A percentile compares a stretch with the other conserved stretches of the same genome.
These are phyloP conservation scores for Cacatua alba DNA, from an alignment of 2,113 vertebrate species.

Conservation along the genomic window DNA sequence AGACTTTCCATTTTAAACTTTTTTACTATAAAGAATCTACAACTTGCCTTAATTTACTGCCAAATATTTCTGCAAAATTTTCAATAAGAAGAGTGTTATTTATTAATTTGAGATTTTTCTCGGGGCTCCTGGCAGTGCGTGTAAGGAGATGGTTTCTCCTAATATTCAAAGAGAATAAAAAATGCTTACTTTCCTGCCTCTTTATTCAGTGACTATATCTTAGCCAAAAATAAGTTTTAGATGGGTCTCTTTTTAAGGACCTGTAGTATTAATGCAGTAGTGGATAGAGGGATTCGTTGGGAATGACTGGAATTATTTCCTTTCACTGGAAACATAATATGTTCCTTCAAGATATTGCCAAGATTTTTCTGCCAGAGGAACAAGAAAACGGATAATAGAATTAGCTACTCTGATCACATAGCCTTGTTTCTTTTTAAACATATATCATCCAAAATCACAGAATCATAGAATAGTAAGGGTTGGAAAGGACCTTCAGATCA, in stretches of 20 bases:
- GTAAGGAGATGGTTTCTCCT: neutral
- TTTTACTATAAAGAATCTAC: constrained; percentile 21
- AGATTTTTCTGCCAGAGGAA: constrained; percentile 13
- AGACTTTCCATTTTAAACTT: constrained; percentile 59
- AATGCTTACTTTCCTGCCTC: neutral
- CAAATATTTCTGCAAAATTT: constrained; percentile 40
- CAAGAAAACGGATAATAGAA: neutral
- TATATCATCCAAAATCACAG: neutral
- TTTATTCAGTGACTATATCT: neutral
- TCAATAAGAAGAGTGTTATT: neutral
- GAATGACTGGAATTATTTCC: constrained; percentile 30
- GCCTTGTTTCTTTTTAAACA: neutral
- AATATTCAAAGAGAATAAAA: neutral
- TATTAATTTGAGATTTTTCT: constrained; percentile 33
- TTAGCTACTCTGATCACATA: neutral
- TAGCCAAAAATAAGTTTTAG: neutral
- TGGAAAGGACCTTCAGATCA: no score
- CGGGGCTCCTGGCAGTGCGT: neutral
- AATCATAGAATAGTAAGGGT: no score
- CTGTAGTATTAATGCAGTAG: neutral
- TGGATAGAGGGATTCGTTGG: neutral
- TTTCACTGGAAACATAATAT: neutral
- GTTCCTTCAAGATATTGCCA: neutral
- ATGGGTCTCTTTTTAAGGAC: neutral
- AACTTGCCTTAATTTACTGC: neutral